Percentiles rank a stretch among this genome's conserved stretches.
Conservation (phyloP, 2,888 invertebrate species). For the Criorhina ranunculi region DNA sequence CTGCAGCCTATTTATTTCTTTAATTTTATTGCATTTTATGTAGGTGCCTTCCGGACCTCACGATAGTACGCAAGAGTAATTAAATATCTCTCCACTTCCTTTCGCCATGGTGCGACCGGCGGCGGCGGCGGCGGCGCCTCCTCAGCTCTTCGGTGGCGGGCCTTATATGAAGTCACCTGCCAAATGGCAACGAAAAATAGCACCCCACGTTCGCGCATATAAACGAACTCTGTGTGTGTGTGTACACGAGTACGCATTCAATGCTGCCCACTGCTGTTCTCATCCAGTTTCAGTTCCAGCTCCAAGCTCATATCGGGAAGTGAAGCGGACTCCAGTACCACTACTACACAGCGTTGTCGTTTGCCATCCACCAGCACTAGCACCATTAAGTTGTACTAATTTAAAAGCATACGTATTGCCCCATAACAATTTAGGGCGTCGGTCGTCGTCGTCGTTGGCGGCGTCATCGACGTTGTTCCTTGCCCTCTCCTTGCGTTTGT, state of each 20-base stretch:
- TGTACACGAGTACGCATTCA: conserved; percentile 46
- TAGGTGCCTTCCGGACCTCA: conserved; percentile 74
- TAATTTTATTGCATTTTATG: conserved; percentile 65
- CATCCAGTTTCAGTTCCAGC: background rate
- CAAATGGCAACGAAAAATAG: conserved; percentile 63
- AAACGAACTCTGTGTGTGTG: background rate
- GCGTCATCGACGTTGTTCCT: conserved; percentile 42
- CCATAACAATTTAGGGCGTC: conserved; percentile 75
- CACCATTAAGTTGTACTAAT: conserved; percentile 76
- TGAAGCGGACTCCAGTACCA: conserved; percentile 2
- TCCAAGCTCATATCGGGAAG: conserved; percentile 11
- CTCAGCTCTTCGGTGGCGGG: conserved; percentile 11
- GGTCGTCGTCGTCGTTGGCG: conserved; percentile 67
- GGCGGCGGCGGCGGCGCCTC: conserved; percentile 45
- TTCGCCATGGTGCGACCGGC: conserved; percentile 33
- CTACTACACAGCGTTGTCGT: background rate
- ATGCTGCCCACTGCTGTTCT: conserved; percentile 39
- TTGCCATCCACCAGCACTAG: conserved; percentile 24
- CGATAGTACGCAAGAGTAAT: conserved; percentile 65
- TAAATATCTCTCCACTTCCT: conserved; percentile 72
- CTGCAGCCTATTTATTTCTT: conserved; percentile 27
- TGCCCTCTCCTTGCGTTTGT: too few relatives aligned
- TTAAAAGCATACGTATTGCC: conserved; percentile 76
- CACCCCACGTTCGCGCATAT: conserved; percentile 57
- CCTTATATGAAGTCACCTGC: conserved; percentile 68